Evolutionary conservation across 2,113 vertebrate genomes (phyloP).

Genomic region (Reinhardtius hippoglossoides): DNA sequence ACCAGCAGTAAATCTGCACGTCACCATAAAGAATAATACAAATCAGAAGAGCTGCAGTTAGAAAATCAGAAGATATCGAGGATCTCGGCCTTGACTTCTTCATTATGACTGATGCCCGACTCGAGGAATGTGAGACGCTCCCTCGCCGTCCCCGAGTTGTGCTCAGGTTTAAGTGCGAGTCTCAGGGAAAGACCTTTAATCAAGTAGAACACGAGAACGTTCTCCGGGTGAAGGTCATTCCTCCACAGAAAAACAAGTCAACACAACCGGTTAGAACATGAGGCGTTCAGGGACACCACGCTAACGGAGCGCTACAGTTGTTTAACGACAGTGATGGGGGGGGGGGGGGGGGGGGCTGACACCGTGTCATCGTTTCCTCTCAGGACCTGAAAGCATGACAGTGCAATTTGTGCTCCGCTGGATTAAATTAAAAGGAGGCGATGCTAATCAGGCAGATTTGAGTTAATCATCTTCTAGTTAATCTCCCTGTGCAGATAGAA

Average conservation of each 20-base stretch:
- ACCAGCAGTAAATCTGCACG: too few relatives aligned
- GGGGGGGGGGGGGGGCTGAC: not conserved
- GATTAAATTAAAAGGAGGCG: constrained; percentile 41
- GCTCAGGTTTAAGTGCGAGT: too few relatives aligned
- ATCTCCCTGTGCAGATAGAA: constrained; percentile 11
- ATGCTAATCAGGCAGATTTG: constrained; percentile 49
- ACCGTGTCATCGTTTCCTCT: not conserved
- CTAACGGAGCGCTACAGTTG: not conserved
- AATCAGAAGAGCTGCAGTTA: too few relatives aligned
- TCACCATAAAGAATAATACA: too few relatives aligned
- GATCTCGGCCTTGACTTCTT: too few relatives aligned
- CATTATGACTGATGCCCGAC: too few relatives aligned
- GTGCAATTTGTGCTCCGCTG: not conserved
- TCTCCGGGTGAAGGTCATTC: not conserved
- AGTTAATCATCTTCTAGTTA: constrained; percentile 54
- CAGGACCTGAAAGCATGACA: constrained; percentile 20
- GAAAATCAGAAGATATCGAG: too few relatives aligned
- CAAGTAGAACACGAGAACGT: not conserved
- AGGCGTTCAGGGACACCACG: not conserved
- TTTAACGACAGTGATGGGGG: not conserved
- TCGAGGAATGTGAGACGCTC: too few relatives aligned
- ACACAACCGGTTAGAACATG: not conserved
- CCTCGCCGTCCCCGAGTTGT: too few relatives aligned
- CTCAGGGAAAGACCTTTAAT: not conserved
- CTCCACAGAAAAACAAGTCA: not conserved